phyloP scores from a whole-genome alignment of 2,797 vertebrate species.

The Lindbergichthys nudifrons region DNA sequence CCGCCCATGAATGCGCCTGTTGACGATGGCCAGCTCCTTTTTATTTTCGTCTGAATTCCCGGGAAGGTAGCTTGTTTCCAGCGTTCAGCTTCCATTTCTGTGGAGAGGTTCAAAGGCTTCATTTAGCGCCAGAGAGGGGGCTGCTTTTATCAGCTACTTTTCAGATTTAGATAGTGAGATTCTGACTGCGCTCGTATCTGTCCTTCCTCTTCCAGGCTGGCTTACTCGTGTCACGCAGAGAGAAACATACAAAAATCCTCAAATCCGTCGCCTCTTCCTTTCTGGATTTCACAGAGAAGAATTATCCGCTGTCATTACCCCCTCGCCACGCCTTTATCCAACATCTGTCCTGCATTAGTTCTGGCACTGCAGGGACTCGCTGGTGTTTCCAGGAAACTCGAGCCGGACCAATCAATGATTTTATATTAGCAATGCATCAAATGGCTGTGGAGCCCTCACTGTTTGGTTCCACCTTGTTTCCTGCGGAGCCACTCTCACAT shows the following conservation, averaged over 20 bases:
- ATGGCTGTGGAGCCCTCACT: background rate
- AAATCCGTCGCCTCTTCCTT: constrained; percentile 49
- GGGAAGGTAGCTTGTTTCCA: constrained; percentile 70
- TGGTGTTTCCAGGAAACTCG: background rate
- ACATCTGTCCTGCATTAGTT: constrained; percentile 14
- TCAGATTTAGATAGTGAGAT: constrained; percentile 70
- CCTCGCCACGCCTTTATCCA: constrained; percentile 13
- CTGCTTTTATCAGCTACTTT: constrained; percentile 58
- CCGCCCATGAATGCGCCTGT: constrained; percentile 75
- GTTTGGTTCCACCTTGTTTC: background rate
- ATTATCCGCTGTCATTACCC: constrained; percentile 40
- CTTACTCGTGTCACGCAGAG: constrained; percentile 42
- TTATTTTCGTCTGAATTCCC: constrained; percentile 79
- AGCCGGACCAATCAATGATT: background rate
- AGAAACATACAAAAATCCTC: constrained; percentile 53
- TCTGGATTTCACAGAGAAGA: constrained; percentile 40
- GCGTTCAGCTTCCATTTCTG: constrained; percentile 69
- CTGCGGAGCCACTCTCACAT: too few species aligned
- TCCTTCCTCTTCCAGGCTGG: constrained; percentile 33
- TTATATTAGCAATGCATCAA: background rate
- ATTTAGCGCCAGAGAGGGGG: constrained; percentile 54
- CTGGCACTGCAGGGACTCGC: constrained; percentile 1
- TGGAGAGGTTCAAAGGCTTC: constrained; percentile 79
- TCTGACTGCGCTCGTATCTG: constrained; percentile 59
- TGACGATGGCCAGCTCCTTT: constrained; percentile 69